Percentiles rank a stretch among this genome's conserved stretches.
Conservation (phyloP, 2,888 invertebrate genomes). For the Andrena bicolor region DNA sequence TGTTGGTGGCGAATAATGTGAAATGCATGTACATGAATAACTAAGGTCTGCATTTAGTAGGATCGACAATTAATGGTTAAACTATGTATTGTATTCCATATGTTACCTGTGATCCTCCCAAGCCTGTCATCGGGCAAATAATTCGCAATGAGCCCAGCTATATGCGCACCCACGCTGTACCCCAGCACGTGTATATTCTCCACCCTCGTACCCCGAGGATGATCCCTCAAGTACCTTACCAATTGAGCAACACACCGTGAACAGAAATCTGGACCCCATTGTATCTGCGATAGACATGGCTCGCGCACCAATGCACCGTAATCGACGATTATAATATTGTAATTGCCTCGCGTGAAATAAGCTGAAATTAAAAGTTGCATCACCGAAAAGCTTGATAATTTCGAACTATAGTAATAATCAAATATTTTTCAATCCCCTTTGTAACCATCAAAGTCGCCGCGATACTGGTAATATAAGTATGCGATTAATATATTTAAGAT, state of each 20-base stretch:
- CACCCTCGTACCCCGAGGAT: slow-evolving; percentile 91
- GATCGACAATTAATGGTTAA: neutral
- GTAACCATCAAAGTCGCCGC: no score
- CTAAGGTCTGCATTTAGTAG: no score
- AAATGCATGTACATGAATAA: no score
- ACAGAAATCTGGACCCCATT: slow-evolving; percentile 86
- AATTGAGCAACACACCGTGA: slow-evolving; percentile 92
- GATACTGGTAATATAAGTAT: no score
- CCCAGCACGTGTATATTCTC: slow-evolving; percentile 93
- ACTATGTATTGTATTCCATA: neutral
- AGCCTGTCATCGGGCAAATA: slow-evolving; percentile 91
- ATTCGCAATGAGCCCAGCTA: slow-evolving; percentile 93
- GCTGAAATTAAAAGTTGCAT: slow-evolving; percentile 85
- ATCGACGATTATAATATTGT: slow-evolving; percentile 95
- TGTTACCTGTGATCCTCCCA: slow-evolving; percentile 92
- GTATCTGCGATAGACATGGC: slow-evolving; percentile 92
- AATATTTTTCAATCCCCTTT: no score
- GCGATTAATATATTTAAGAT: no score
- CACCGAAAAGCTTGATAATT: no score
- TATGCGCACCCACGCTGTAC: slow-evolving; percentile 95
- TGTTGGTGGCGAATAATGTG: no score
- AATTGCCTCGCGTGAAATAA: slow-evolving; percentile 92
- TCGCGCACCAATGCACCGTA: slow-evolving; percentile 92
- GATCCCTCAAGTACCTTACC: slow-evolving; percentile 91
- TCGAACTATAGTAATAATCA: no score